Evolutionary conservation across 2,797 vertebrate genomes (phyloP), one percentile per base, ranked within the genome.

Genomic region (Cyclura pinguis): DNA sequence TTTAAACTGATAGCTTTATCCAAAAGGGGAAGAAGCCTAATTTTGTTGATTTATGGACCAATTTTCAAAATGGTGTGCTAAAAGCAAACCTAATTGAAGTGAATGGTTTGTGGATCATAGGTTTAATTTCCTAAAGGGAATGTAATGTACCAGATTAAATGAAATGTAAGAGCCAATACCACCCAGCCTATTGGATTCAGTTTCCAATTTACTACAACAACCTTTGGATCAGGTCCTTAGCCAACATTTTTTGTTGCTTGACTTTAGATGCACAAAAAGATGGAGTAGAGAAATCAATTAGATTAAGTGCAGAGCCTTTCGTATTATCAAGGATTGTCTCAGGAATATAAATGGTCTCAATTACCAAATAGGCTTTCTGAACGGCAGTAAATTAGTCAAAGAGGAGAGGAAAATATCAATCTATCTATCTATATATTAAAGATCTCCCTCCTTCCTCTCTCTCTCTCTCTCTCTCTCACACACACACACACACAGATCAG

Each of bases 81-180:
- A 84, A 87, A 77, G 85, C 80, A 88, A 84, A 76, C 18, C 50
- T 78, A 87, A 88, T 88, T 91, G 90, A 88, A 87, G 86, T 84
- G 90, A 91, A 84, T 84, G 27, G 59, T 78, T 87, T 87, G 80
- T 84, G 90, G 90, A 87, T 87, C 90, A 87, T 47, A 88, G 29
- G 9, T 22, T 80, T 1, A 67, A 55, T 50, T 24, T 0, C 3
- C 9, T 4, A 62, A 59, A 89, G 89, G 90, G 83, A 94, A 42
- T 1, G 55, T 52, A 87, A 86, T 20, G n/a, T 62, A 85, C 52
- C 80, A 85, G n/a, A 2, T 83, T 90, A n/a, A 93, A 27, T 87
- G 83, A 95, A 89, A 3, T 86, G 82, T 89, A 85, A 10, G 87
- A 42, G 1, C 73, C 92, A 2, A 0, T n/a, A 72, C 80, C 77